Percentiles rank a stretch among this genome's conserved stretches.
Evolutionary conservation across 1,140 invertebrate species (phyloP).

Genomic region (Pogonomyrmex californicus): DNA sequence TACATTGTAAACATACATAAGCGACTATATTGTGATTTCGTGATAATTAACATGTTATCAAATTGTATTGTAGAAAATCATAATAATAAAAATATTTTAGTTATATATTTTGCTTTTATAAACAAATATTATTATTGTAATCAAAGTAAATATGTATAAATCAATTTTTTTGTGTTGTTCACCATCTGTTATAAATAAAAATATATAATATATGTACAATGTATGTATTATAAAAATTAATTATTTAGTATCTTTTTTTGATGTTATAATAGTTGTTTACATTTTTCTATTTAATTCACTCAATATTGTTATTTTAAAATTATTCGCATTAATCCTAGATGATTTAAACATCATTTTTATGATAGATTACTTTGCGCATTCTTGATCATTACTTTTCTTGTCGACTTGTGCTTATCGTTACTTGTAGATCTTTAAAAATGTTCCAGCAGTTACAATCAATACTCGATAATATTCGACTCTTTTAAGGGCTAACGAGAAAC

Average conservation of each 20-base stretch:
- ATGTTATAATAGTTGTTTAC: too few relatives aligned
- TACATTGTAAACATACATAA: neutral
- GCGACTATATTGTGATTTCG: neutral
- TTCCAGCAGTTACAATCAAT: neutral
- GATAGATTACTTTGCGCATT: neutral
- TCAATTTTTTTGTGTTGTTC: too few relatives aligned
- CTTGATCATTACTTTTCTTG: neutral
- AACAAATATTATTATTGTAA: neutral
- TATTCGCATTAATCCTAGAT: neutral
- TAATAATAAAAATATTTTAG: neutral
- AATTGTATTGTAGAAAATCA: neutral
- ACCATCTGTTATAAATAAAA: too few relatives aligned
- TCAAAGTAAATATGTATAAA: neutral
- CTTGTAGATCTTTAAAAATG: constrained; percentile 7
- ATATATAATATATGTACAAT: too few relatives aligned
- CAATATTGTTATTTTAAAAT: neutral
- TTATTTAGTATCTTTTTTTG: too few relatives aligned
- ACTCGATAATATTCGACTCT: neutral
- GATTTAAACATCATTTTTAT: neutral
- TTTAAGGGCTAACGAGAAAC: constrained; percentile 8
- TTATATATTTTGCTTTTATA: neutral
- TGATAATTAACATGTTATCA: neutral
- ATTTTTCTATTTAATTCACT: neutral
- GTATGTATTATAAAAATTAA: too few relatives aligned
- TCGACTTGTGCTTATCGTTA: neutral